Base-by-base conservation (phyloP, 2,888 invertebrate genomes). In the Lepetodrilus schrolli region DNA sequence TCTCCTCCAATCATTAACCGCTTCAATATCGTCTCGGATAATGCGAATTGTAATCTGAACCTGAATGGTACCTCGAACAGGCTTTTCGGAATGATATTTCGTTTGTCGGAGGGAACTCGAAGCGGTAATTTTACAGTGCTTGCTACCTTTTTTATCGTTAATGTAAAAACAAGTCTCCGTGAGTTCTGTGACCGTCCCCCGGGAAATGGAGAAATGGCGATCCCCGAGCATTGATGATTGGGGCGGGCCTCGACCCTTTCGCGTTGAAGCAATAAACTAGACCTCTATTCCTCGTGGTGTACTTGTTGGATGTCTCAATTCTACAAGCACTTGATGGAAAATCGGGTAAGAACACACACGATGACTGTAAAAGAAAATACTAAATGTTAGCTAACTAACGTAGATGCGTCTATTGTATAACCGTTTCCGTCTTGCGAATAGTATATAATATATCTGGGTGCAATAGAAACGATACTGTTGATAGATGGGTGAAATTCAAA, bases 141-240 rank as follows among this genome's bases (percentile, higher is more conserved):
- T 30, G 58, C n/a, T 26, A 30, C 34, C 26, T n/a, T 23, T 58
- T 58, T 58, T 58, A 58, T 58, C 58, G 26, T 58, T 58, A 58
- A 58, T 58, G 58, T 23, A 30, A 58, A 58, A 58, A 58, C 58
- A 58, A 58, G 58, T 58, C 58, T 17, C n/a, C 30, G 13, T 34
- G 20, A 8, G 13, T 43, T 13, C 58, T 34, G 58, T n/a, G 30
- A 30, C 8, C 58, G 26, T 30, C 30, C 58, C 30, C 58, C 10
- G 26, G 58, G 58, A 34, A 58, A 23, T 7, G 1, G 34, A 51
- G 23, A 34, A 26, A 58, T 30, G 13, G 30, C 26, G 26, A 30
- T 58, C 34, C 58, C 58, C 13, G 58, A 58, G 30, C 58, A 17
- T 34, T 13, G 17, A 34, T 7, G 7, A 4, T 10, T 21, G 20